These are phyloP conservation scores for Leptoteleia sp. DNA, from an alignment of 1,140 invertebrate species.

Conservation along the genomic window DNA sequence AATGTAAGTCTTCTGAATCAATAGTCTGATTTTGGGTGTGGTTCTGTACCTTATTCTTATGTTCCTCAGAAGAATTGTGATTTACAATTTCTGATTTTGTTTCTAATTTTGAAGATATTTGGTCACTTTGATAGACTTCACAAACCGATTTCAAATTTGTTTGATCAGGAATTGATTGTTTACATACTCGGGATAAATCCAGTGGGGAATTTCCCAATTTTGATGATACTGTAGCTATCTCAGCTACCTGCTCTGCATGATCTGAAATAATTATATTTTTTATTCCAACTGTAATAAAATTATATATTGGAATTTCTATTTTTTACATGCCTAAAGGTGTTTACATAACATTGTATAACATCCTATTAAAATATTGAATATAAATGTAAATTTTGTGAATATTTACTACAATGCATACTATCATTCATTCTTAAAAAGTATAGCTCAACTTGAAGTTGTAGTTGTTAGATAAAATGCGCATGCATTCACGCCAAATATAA, in stretches of 20 bases:
- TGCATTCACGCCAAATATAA: too few relatives aligned
- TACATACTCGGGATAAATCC: conserved; percentile 14
- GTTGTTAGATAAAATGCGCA: too few relatives aligned
- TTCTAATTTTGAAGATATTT: conserved; percentile 14
- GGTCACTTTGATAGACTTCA: conserved; percentile 28
- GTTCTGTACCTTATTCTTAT: conserved; percentile 13
- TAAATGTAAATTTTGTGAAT: too few relatives aligned
- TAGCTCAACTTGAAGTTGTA: too few relatives aligned
- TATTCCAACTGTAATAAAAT: too few relatives aligned
- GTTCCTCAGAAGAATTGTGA: conserved; percentile 16
- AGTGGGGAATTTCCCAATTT: conserved; percentile 35
- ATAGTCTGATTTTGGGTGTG: conserved; percentile 11
- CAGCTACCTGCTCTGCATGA: conserved; percentile 75
- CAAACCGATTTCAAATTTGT: conserved; percentile 13
- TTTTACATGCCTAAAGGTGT: too few relatives aligned
- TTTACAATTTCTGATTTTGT: conserved; percentile 6
- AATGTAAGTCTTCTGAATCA: conserved; percentile 52
- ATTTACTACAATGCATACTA: too few relatives aligned
- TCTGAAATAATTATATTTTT: too few relatives aligned
- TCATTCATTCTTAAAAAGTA: too few relatives aligned
- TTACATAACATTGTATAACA: too few relatives aligned
- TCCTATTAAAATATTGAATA: too few relatives aligned
- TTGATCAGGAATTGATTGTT: conserved; percentile 15
- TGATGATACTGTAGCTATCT: conserved; percentile 33
- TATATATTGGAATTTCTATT: too few relatives aligned